A percentile compares a stretch with the other conserved stretches of the same genome.
phyloP scores from a whole-genome alignment of 2,113 vertebrate species.

The Piprites chloris region DNA sequence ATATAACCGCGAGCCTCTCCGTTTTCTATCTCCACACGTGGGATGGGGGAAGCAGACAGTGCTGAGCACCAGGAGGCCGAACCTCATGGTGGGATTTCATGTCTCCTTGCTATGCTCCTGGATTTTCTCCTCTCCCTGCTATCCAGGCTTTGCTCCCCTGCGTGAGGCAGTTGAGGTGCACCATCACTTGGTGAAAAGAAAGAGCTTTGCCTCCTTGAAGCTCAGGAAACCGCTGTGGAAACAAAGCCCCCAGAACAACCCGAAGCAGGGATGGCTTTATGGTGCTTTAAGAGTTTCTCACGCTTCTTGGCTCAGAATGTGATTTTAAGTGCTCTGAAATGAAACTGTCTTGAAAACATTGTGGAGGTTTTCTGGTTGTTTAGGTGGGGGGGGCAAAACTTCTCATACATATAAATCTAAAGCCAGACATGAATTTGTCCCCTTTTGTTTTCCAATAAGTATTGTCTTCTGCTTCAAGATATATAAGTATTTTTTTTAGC shows the following conservation, averaged over 20 bases:
- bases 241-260: background rate
- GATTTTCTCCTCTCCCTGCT: background rate
- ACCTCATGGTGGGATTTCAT: fast-evolving
- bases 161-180: background rate
- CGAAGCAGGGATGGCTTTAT: background rate
- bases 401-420: background rate
- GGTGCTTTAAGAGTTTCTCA: background rate
- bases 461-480: background rate
- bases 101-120: background rate
- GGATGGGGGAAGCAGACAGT: fast-evolving
- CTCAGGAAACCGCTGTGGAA: background rate
- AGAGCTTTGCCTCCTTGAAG: background rate
- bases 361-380: background rate
- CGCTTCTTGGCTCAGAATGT: background rate
- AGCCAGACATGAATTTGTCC: background rate
- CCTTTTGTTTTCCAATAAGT: background rate
- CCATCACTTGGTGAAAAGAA: background rate
- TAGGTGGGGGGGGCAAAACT: background rate
- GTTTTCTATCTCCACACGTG: background rate
- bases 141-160: background rate
- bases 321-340: background rate
- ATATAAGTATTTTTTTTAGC: background rate
- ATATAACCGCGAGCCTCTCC: fast-evolving
- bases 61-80: background rate
- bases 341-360: background rate